phyloP scores from a whole-genome alignment of 2,797 vertebrate genomes.

The Neopelma chrysocephalum region DNA sequence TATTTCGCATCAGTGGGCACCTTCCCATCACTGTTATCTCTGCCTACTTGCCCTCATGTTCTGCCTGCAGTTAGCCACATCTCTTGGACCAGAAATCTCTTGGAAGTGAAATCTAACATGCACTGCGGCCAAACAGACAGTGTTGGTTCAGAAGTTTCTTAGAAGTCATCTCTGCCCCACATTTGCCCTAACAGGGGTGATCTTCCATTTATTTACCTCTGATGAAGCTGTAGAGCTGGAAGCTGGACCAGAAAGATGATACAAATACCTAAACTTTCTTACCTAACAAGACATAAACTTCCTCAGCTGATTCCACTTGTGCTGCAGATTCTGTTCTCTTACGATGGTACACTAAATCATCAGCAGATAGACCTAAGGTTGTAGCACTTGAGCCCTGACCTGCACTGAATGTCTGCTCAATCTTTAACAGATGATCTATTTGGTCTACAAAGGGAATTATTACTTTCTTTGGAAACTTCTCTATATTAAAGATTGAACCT shows the following conservation, averaged over 20 bases:
- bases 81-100: background rate
- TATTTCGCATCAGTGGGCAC: background rate
- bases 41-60: background rate
- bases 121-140: background rate
- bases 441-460: slow-evolving; percentile 21
- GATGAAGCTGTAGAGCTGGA: background rate
- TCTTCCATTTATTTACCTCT: background rate
- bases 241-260: background rate
- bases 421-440: slow-evolving; percentile 21
- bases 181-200: background rate
- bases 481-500: background rate
- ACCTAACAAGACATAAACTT: slow-evolving; percentile 56
- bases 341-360: background rate
- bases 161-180: background rate
- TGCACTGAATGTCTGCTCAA: slow-evolving; percentile 9
- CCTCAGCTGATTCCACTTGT: slow-evolving; percentile 16
- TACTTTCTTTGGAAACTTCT: slow-evolving; percentile 59
- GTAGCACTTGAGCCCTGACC: background rate
- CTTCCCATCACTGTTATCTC: background rate
- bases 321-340: background rate
- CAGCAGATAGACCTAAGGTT: background rate
- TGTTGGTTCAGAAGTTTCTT: background rate
- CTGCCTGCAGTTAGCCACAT: background rate
- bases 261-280: slow-evolving; percentile 32
- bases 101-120: background rate